phyloP scores from a whole-genome alignment of 2,113 vertebrate species.

The Reinhardtius hippoglossoides region DNA sequence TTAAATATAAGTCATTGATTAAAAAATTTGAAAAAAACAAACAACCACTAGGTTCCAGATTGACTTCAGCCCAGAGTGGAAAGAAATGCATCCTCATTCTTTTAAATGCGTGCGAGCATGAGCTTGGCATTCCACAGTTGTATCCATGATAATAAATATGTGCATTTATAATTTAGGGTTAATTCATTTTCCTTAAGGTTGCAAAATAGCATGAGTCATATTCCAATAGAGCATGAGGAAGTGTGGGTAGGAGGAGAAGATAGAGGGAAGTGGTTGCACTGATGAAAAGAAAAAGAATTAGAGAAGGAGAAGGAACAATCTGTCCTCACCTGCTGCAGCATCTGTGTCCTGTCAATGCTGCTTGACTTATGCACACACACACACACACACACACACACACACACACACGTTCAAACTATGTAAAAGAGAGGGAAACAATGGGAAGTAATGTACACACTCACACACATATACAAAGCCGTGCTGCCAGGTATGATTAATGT shows the following conservation, averaged over 20 bases:
- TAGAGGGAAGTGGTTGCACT: neutral
- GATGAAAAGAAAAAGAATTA: neutral
- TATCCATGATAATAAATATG: neutral
- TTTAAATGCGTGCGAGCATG: neutral
- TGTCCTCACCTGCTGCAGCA: conserved; percentile 40
- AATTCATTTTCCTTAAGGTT: neutral
- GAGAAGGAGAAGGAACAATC: conserved; percentile 1
- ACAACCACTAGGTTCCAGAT: neutral
- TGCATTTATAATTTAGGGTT: neutral
- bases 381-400: neutral
- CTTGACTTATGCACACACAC: conserved; percentile 25
- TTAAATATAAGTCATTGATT: neutral
- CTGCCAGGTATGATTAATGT: conserved; percentile 64
- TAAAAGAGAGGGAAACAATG: conserved; percentile 28
- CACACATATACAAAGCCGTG: neutral
- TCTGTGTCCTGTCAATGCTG: conserved; percentile 53
- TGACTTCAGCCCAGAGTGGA: neutral
- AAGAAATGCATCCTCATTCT: neutral
- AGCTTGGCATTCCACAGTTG: neutral
- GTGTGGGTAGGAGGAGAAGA: neutral
- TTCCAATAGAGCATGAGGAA: neutral
- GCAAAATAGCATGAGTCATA: neutral
- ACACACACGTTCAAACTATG: conserved; percentile 2
- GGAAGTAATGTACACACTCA: conserved; percentile 23
- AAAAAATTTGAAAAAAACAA: neutral